Conservation (phyloP, 2,888 invertebrate species). For the Melanotus villosus region DNA sequence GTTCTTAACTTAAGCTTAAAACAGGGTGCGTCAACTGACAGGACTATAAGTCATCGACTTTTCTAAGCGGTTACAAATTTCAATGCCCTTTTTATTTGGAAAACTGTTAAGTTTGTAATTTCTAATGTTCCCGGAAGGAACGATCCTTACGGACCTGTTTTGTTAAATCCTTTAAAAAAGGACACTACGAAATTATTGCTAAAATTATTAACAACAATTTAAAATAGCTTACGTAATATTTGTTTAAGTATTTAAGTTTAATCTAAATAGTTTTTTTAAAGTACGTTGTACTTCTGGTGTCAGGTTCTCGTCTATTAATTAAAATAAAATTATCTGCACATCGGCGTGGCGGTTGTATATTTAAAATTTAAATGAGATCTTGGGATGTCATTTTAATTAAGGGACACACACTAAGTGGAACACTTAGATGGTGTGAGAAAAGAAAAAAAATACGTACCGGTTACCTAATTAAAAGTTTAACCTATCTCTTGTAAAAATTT, state of each 20-base stretch:
- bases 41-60: conserved; percentile 37
- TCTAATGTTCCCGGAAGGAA: neutral
- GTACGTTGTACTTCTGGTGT: conserved; percentile 8
- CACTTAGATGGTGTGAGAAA: conserved; percentile 11
- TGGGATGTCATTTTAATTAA: conserved; percentile 31
- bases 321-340: conserved; percentile 33
- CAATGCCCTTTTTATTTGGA: neutral
- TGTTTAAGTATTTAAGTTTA: no score
- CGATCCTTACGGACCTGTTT: neutral
- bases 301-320: conserved; percentile 25
- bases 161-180: no score
- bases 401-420: conserved; percentile 19
- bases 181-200: no score
- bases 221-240: no score
- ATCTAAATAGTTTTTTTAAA: no score
- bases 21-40: conserved; percentile 35
- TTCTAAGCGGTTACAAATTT: neutral
- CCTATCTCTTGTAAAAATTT: neutral
- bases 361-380: conserved; percentile 35
- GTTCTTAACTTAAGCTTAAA: conserved; percentile 25
- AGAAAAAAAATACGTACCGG: conserved; percentile 11
- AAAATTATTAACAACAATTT: no score
- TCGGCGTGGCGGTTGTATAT: conserved; percentile 23
- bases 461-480: conserved; percentile 15
- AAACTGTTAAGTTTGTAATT: neutral